Conservation (phyloP, 2,888 invertebrate genomes). For the Mechanitis messenoides region DNA sequence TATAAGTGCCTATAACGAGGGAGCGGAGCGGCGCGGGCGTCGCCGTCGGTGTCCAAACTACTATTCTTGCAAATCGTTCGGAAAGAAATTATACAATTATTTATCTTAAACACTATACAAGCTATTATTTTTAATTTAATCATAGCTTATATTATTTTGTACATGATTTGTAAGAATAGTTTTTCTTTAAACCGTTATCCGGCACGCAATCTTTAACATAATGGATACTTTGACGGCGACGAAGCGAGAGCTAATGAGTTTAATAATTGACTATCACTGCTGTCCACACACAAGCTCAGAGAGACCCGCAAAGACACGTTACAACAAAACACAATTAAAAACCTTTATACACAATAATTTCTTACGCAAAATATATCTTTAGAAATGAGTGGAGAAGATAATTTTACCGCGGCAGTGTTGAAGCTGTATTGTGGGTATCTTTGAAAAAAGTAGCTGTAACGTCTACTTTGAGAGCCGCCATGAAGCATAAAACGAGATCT, state of each 20-base stretch:
- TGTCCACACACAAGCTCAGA: slow-evolving; percentile 24
- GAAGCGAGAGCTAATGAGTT: slow-evolving; percentile 40
- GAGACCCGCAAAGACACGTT: slow-evolving; percentile 20
- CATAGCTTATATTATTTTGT: slow-evolving; percentile 14
- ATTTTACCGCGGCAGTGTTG: slow-evolving; percentile 16
- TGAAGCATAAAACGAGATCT: slow-evolving; percentile 13
- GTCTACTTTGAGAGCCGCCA: slow-evolving; percentile 16
- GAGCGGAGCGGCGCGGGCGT: slow-evolving; percentile 50
- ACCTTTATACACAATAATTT: neutral
- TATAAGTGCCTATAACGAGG: slow-evolving; percentile 54
- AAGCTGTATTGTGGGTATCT: slow-evolving; percentile 9
- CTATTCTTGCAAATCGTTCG: slow-evolving; percentile 13
- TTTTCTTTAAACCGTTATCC: slow-evolving; percentile 2
- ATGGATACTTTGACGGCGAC: slow-evolving; percentile 31
- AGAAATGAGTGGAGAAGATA: slow-evolving; percentile 3
- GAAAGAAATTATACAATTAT: slow-evolving; percentile 7
- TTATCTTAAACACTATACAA: slow-evolving; percentile 18
- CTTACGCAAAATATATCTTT: neutral
- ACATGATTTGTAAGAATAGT: slow-evolving; percentile 14
- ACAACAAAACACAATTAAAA: slow-evolving; percentile 1
- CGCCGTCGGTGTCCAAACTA: slow-evolving; percentile 4
- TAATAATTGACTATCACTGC: slow-evolving; percentile 71
- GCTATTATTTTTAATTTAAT: slow-evolving; percentile 16
- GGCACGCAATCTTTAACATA: neutral
- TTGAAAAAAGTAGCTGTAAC: slow-evolving; percentile 1